Conservation (phyloP, 2,113 vertebrate species). For the Penelope pileata region DNA sequence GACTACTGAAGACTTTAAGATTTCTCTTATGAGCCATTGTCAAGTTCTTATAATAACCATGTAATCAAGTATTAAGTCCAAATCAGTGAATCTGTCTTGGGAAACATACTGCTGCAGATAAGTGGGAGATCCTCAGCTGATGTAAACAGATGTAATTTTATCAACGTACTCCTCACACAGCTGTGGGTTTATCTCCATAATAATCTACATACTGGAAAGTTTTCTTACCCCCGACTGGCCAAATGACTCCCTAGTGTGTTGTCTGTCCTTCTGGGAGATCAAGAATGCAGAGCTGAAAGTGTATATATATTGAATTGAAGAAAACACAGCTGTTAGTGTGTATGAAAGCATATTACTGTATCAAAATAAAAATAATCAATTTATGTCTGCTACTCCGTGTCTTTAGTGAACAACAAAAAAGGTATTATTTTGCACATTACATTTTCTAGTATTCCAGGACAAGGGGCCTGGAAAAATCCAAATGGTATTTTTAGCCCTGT, state of each 20-base stretch:
- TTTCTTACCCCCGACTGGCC: not conserved
- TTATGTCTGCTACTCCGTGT: not conserved
- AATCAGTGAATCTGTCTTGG: not conserved
- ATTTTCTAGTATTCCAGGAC: constrained; percentile 24
- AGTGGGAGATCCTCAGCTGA: not conserved
- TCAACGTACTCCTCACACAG: not conserved
- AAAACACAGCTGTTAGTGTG: not conserved
- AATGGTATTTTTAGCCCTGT: constrained; percentile 18
- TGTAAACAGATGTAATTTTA: not conserved
- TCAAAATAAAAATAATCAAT: constrained; percentile 14
- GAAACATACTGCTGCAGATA: not conserved
- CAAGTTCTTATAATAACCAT: not conserved
- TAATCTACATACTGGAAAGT: not conserved
- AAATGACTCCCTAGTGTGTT: not conserved
- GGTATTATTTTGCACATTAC: not conserved
- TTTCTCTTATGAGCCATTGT: not conserved
- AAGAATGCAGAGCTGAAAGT: not conserved
- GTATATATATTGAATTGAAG: not conserved
- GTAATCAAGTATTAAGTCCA: not conserved
- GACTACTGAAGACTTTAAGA: not conserved
- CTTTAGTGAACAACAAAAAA: not conserved
- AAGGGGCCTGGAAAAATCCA: constrained; percentile 30
- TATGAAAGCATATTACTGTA: not conserved
- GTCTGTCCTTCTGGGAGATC: not conserved
- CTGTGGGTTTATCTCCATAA: not conserved